Evolutionary conservation across 2,113 vertebrate genomes (phyloP), one percentile per base, ranked within the genome.

Genomic region (Chionis minor): DNA sequence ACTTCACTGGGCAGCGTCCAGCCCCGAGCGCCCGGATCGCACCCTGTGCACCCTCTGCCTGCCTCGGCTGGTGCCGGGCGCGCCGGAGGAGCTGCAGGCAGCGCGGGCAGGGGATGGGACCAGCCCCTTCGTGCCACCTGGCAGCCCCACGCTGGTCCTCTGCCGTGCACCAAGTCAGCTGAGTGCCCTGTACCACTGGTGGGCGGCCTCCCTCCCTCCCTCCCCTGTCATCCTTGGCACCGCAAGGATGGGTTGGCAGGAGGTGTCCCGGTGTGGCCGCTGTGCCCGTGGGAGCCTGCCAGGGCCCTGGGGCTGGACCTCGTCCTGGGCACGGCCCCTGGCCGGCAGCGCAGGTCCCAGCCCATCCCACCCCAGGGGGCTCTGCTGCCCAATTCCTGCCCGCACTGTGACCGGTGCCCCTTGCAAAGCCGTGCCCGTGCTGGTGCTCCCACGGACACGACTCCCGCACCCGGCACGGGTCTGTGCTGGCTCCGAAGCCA

Each of bases 131-230:
- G 6, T 23, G 3, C 20, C 2, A 2, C 51, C 23, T 3, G 55
- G 70, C 74, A 81, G 59, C 54, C 40, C 45, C 40, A 1, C 0
- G 0, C 10, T 44, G 18, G 62, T 40, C 32, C 47, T 33, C 32
- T 33, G 70, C 21, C 2, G 5, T n/a, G 52, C 59, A 74, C 30
- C 8, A 5, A 14, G 73, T 0, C 0, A 74, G 59, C 42, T 6
- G 0, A 74, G 45, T 0, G 0, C 28, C 47, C 44, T 0, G 0
- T 5, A 69, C 8, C 87, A 24, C 0, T 1, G 4, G 4, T 20
- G 24, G 51, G 52, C 32, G 28, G 81, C 81, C n/a, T 32, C 2
- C 65, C 52, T 69, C 47, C 49, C 40, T 30, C 22, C 45, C 51
- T 52, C 35, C 42, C 69, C 54, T 0, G 0, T 8, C 83, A 47